Evolutionary conservation across 2,113 vertebrate species (phyloP).

Genomic region (Marmota monax): DNA sequence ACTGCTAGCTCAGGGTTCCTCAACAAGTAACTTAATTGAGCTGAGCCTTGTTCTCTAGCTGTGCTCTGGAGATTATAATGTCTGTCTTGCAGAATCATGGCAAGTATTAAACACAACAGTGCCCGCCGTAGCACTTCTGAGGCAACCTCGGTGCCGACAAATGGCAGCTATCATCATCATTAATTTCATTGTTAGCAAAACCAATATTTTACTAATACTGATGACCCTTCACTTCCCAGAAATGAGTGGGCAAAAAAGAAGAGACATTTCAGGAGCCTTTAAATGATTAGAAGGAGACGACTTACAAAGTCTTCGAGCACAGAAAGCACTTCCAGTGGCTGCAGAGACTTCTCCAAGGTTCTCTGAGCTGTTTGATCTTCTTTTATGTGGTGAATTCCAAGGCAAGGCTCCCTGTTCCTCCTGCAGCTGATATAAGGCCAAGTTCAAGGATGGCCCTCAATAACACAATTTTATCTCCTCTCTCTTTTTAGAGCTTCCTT

Average conservation of each 20-base stretch:
- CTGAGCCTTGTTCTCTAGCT: background rate
- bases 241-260: background rate
- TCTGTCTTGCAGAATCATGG: background rate
- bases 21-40: background rate
- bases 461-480: background rate
- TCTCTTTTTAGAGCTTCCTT: conserved; percentile 45
- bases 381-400: background rate
- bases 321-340: background rate
- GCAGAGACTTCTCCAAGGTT: background rate
- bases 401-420: background rate
- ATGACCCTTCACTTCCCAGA: background rate
- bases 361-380: background rate
- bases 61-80: background rate
- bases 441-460: background rate
- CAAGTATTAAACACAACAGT: background rate
- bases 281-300: background rate
- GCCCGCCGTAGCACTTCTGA: too few species aligned
- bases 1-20: background rate
- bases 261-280: background rate
- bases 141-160: background rate
- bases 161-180: background rate
- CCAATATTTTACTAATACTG: background rate
- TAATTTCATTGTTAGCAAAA: background rate
- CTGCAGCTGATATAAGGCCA: background rate
- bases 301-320: background rate